phyloP scores from a whole-genome alignment of 2,888 invertebrate species.

The Ecliptopera silaceata region DNA sequence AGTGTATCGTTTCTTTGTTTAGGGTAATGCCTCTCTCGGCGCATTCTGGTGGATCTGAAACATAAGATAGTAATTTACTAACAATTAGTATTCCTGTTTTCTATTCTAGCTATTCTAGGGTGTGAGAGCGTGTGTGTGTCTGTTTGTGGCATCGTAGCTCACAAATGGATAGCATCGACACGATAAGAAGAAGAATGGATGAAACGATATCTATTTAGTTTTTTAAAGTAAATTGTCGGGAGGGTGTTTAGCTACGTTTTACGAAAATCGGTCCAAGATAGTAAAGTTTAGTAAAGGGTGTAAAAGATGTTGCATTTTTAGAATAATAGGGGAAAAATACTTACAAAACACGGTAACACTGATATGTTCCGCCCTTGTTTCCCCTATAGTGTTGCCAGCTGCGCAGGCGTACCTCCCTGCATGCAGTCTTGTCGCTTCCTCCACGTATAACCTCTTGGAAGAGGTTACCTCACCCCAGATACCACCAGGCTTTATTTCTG shows the following conservation, averaged over 20 bases:
- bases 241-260: too few relatives aligned
- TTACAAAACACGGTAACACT: conserved; percentile 68
- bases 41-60: conserved; percentile 74
- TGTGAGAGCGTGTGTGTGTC: too few relatives aligned
- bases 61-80: not conserved
- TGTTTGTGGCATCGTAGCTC: too few relatives aligned
- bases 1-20: conserved; percentile 65
- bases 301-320: too few relatives aligned
- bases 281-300: too few relatives aligned
- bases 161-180: too few relatives aligned
- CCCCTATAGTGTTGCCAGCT: conserved; percentile 64
- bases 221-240: too few relatives aligned
- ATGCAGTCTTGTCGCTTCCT: conserved; percentile 62
- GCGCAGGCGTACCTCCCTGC: conserved; percentile 70
- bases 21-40: conserved; percentile 61
- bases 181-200: too few relatives aligned
- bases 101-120: too few relatives aligned
- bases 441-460: conserved; percentile 52
- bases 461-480: conserved; percentile 62
- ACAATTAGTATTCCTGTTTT: too few relatives aligned
- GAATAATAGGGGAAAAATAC: conserved; percentile 3
- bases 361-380: conserved; percentile 63
- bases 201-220: too few relatives aligned
- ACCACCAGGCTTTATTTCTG: conserved; percentile 57
- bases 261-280: too few relatives aligned